Percentiles rank a stretch among this genome's conserved stretches.
Conservation (phyloP, 2,888 invertebrate species). For the Hypercompe scribonia region DNA sequence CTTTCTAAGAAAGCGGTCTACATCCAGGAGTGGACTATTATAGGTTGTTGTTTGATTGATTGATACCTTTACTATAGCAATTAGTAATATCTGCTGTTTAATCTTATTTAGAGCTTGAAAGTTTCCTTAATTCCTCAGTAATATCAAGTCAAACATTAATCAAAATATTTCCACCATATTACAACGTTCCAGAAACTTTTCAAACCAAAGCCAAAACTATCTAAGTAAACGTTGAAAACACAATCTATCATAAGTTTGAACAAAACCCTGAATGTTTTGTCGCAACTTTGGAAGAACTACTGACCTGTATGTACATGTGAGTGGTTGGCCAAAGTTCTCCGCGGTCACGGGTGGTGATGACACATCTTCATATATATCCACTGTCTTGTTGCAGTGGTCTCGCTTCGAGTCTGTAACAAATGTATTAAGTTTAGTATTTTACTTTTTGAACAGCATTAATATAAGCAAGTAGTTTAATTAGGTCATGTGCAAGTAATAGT, state of each 20-base stretch:
- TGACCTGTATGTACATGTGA: conserved; percentile 93
- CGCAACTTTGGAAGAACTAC: conserved; percentile 20
- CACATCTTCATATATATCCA: conserved; percentile 97
- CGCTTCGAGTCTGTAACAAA: conserved; percentile 88
- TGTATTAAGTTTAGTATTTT: conserved; percentile 35
- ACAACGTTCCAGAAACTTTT: not conserved
- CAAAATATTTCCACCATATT: not conserved
- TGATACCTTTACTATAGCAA: too few relatives aligned
- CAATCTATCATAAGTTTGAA: conserved; percentile 1
- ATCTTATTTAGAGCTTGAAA: not conserved
- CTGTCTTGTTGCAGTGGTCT: conserved; percentile 97
- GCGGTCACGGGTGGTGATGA: conserved; percentile 94
- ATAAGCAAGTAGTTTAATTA: not conserved
- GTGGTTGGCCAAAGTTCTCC: conserved; percentile 93
- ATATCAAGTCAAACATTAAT: not conserved
- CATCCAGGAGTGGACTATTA: too few relatives aligned
- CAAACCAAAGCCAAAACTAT: not conserved
- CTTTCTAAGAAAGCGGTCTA: too few relatives aligned
- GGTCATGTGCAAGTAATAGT: not conserved
- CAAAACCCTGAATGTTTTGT: not conserved
- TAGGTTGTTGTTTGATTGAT: too few relatives aligned
- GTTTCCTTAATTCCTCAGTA: not conserved
- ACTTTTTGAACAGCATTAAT: not conserved
- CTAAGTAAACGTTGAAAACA: not conserved
- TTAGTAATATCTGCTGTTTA: not conserved